These are phyloP conservation scores for Tapirus terrestris DNA, from an alignment of 2,113 vertebrate genomes.

Conservation along the genomic window DNA sequence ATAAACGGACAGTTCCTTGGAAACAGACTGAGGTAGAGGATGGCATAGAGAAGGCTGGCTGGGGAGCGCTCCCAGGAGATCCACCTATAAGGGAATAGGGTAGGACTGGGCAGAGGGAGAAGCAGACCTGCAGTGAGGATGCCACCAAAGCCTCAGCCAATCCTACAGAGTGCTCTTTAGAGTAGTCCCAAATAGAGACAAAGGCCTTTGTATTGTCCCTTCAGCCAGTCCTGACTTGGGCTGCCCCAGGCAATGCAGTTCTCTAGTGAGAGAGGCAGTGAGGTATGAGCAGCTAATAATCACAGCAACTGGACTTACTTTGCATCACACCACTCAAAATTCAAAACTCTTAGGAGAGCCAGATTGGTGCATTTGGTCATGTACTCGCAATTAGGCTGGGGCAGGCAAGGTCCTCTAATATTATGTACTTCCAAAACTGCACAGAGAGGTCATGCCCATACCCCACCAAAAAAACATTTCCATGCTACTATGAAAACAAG, in stretches of 20 bases:
- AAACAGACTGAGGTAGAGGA: background rate
- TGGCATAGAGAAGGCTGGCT: background rate
- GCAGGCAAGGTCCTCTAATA: background rate
- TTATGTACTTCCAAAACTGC: background rate
- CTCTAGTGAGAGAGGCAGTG: background rate
- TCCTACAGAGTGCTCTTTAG: background rate
- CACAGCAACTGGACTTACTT: background rate
- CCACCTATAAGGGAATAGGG: background rate
- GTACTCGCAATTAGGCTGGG: background rate
- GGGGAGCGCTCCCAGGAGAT: background rate
- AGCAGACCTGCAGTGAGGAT: background rate
- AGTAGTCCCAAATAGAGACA: background rate
- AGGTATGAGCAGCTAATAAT: background rate
- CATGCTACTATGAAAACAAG: background rate
- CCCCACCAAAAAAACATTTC: background rate
- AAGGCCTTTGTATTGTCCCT: background rate
- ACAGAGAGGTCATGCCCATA: background rate
- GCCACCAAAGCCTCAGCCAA: background rate
- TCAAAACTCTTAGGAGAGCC: background rate
- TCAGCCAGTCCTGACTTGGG: background rate
- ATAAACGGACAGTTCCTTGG: background rate
- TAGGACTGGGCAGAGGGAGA: background rate
- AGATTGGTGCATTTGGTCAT: background rate
- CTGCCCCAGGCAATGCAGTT: background rate
- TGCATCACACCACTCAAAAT: background rate